These are phyloP conservation scores for Cyrtonyx montezumae DNA, from an alignment of 2,113 vertebrate genomes.

Conservation along the genomic window DNA sequence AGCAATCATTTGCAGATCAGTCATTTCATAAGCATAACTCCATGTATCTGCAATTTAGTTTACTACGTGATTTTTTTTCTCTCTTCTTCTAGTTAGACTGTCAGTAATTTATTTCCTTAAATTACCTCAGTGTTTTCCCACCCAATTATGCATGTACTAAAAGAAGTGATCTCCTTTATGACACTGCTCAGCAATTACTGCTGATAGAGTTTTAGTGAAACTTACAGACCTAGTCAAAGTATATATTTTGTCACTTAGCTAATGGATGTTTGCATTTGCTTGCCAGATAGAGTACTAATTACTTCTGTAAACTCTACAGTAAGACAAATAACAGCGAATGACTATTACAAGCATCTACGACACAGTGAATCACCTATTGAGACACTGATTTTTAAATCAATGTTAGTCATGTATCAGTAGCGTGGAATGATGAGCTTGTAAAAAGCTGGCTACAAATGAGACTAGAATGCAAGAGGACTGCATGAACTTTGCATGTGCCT, in stretches of 20 bases:
- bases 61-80: background rate
- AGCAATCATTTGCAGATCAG: background rate
- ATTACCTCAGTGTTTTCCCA: background rate
- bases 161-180: background rate
- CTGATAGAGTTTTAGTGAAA: background rate
- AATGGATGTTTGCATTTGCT: conserved; percentile 53
- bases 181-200: background rate
- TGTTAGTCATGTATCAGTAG: background rate
- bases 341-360: conserved; percentile 27
- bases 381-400: conserved; percentile 10
- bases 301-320: conserved; percentile 29
- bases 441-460: background rate
- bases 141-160: background rate
- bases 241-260: conserved; percentile 39
- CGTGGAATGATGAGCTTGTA: background rate
- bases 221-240: background rate
- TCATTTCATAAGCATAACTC: background rate
- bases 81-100: background rate
- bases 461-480: background rate
- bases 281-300: conserved; percentile 43
- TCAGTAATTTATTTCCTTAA: background rate
- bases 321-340: background rate
- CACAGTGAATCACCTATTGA: conserved; percentile 49
- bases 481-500: background rate
- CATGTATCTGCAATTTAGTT: background rate